These are phyloP conservation scores for Oncorhynchus gorbuscha DNA, from an alignment of 2,113 vertebrate species.

Conservation along the genomic window DNA sequence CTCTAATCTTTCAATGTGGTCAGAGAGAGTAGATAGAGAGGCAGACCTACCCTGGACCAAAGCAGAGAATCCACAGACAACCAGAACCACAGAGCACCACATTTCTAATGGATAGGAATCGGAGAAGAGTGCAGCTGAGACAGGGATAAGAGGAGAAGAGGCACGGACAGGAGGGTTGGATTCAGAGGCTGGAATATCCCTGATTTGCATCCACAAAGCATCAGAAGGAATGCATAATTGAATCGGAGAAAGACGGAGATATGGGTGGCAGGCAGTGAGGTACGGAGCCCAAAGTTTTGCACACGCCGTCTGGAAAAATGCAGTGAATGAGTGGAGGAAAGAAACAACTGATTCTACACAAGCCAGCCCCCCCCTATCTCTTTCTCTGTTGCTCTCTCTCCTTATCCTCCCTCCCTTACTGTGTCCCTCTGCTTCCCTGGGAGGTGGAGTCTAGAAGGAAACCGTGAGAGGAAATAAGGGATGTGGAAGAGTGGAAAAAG, in stretches of 20 bases:
- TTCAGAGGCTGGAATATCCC: constrained; percentile 58
- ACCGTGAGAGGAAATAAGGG: constrained; percentile 34
- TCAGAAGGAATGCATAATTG: constrained; percentile 52
- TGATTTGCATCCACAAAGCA: constrained; percentile 63
- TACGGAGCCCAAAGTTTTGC: constrained; percentile 16
- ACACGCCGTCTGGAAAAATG: constrained; percentile 29
- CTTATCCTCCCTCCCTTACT: not conserved
- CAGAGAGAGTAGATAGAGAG: not conserved
- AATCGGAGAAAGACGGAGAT: constrained; percentile 23
- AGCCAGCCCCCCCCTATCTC: constrained; percentile 31
- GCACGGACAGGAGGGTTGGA: constrained; percentile 31
- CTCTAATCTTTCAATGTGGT: not conserved
- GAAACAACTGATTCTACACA: constrained; percentile 43
- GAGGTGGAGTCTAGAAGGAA: constrained; percentile 53
- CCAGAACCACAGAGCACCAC: constrained; percentile 73
- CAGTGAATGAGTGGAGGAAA: constrained; percentile 37
- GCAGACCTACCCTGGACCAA: constrained; percentile 69
- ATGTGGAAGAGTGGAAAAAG: not conserved
- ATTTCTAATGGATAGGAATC: constrained; percentile 61
- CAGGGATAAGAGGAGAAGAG: constrained; percentile 29
- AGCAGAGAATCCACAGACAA: constrained; percentile 72
- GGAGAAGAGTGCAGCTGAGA: constrained; percentile 33
- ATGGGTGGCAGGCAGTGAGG: constrained; percentile 35
- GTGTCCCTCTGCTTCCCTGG: constrained; percentile 18
- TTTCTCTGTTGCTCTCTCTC: constrained; percentile 9